Base-by-base conservation (phyloP, 2,113 vertebrate species). In the Lophochroa leadbeateri region DNA sequence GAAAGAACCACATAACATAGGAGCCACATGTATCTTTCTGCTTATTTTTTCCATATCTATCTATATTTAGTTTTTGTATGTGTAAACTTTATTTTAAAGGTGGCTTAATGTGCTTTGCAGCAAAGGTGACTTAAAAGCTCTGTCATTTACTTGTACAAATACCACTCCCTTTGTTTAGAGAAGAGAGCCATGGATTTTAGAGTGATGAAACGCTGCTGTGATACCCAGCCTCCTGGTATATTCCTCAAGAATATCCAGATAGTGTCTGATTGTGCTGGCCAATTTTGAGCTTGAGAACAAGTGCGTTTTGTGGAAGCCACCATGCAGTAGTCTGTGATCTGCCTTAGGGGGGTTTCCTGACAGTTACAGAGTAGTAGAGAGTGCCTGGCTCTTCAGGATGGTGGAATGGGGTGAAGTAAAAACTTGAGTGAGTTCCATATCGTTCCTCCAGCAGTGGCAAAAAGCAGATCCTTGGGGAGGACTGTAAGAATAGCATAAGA, bases 191-290 rank as follows among this genome's bases (percentile, higher is more conserved):
- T 39, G 20, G 25, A 12, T 58, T 50, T 50, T 35, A 37, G 43
- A 19, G 44, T 75, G 53, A 20, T 11, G 49, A 29, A 50, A 55
- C 43, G 28, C 17, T 58, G 46, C 33, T 41, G 29, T 2, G 5
- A 24, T 71, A 41, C 21, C 24, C 49, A 64, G 37, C 43, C 47
- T 70, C 21, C 57, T 9, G 12, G 6, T 65, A 17, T 33, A 33
- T 52, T 65, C 21, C 33, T 71, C 7, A 3, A 46, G 39, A 52
- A 11, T 37, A 25, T 37, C n/a, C 21, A 60, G 18, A 2, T 13
- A 28, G 17, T 6, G 5, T 65, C 20, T 0, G 2, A 14, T 65
- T 57, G 25, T 2, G 0, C 33, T 35, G 33, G 44, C 29, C 43
- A 23, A 8, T 27, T 39, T 46, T 52, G 70, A 77, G 44, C n/a